Conservation (phyloP, 2,888 invertebrate species). For the Tanytarsus gracilentus region DNA sequence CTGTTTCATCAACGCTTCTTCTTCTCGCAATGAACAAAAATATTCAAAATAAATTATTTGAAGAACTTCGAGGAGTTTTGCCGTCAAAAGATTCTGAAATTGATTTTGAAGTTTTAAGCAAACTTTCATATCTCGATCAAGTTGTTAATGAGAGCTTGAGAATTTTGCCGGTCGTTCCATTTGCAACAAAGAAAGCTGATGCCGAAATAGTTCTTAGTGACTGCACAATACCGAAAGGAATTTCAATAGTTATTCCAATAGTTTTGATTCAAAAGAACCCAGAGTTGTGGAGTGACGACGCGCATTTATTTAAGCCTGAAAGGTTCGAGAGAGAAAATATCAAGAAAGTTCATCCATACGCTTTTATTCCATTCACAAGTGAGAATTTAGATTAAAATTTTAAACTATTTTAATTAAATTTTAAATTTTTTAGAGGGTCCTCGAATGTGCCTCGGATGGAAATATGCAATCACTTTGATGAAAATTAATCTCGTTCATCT, state of each 20-base stretch:
- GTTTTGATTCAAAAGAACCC: not conserved
- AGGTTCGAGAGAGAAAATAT: not conserved
- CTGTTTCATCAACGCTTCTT: not conserved
- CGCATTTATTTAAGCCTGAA: not conserved
- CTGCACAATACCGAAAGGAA: not conserved
- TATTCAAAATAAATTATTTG: not conserved
- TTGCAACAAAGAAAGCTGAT: not conserved
- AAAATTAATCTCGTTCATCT: not conserved
- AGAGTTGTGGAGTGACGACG: not conserved
- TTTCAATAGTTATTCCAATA: not conserved
- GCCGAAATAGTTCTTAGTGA: not conserved
- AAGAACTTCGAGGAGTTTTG: not conserved
- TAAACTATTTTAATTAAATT: too few species aligned
- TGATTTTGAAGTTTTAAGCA: not conserved
- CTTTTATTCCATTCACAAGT: not conserved
- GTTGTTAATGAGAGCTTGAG: not conserved
- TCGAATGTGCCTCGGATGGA: conserved; percentile 11
- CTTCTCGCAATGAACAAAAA: not conserved
- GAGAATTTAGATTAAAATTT: too few species aligned
- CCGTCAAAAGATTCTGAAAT: not conserved
- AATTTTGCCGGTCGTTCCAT: not conserved
- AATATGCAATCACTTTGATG: conserved; percentile 15
- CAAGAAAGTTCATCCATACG: not conserved
- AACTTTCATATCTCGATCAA: not conserved
- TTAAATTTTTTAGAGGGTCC: too few species aligned